Evolutionary conservation across 2,888 invertebrate genomes (phyloP).

Genomic region (Adineta ricciae): DNA sequence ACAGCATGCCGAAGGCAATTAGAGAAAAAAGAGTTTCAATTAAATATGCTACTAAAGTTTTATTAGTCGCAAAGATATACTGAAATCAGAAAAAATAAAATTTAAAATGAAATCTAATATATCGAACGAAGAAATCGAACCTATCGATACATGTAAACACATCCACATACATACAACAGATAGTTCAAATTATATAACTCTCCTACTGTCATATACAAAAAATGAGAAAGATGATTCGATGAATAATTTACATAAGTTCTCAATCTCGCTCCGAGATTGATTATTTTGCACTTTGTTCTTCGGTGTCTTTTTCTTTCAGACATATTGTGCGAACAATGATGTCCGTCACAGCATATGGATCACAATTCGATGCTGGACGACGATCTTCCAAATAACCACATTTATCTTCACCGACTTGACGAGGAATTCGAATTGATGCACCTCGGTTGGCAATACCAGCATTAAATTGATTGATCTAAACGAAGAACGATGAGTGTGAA

Average conservation of each 20-base stretch:
- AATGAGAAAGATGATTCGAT: neutral
- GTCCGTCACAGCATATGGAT: slow-evolving; percentile 48
- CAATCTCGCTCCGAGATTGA: neutral
- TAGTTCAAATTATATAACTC: too few species aligned
- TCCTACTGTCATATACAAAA: too few species aligned
- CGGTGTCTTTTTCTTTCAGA: slow-evolving; percentile 33
- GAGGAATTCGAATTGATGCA: slow-evolving; percentile 83
- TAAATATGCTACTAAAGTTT: too few species aligned
- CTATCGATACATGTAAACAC: too few species aligned
- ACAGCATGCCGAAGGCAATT: too few species aligned
- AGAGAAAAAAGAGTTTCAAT: too few species aligned
- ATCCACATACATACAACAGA: too few species aligned
- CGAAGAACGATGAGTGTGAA: neutral
- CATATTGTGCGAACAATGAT: slow-evolving; percentile 40
- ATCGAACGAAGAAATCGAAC: too few species aligned
- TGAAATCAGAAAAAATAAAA: too few species aligned
- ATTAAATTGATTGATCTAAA: slow-evolving; percentile 74
- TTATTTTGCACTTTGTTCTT: neutral
- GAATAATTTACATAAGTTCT: neutral
- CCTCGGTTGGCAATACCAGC: slow-evolving; percentile 81
- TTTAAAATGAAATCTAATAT: too few species aligned
- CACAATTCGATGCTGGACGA: slow-evolving; percentile 54
- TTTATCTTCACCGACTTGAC: slow-evolving; percentile 76
- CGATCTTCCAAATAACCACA: slow-evolving; percentile 92
- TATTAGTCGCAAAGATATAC: too few species aligned